Percentiles rank a stretch among this genome's conserved stretches.
These are phyloP conservation scores for Atlantisia rogersi DNA, from an alignment of 2,113 vertebrate species.

Conservation along the genomic window DNA sequence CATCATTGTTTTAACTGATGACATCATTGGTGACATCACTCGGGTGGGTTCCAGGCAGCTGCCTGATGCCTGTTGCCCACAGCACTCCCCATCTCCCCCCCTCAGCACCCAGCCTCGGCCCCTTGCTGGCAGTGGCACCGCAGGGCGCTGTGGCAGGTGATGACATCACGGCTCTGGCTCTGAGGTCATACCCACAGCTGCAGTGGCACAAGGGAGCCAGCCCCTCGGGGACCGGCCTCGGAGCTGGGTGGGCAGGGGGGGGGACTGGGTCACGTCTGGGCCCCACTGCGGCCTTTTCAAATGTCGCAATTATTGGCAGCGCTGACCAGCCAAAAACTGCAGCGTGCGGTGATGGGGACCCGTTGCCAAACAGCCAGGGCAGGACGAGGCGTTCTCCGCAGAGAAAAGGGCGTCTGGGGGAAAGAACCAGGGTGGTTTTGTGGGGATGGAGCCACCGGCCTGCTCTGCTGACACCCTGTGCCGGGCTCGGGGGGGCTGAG, in stretches of 20 bases:
- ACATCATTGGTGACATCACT: conserved; percentile 30
- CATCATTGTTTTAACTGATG: not conserved
- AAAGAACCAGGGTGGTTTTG: not conserved
- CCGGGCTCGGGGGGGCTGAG: not conserved
- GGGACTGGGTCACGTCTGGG: too few relatives aligned
- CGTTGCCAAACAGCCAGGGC: not conserved
- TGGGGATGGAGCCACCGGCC: not conserved
- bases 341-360: not conserved
- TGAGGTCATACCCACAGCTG: not conserved
- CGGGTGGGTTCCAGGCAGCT: not conserved
- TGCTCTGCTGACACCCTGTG: not conserved
- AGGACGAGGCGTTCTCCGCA: not conserved
- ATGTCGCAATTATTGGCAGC: not conserved
- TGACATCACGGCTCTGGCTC: not conserved
- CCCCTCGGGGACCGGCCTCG: accelerated
- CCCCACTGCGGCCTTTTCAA: too few relatives aligned
- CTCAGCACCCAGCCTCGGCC: not conserved
- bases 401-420: not conserved
- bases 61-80: not conserved
- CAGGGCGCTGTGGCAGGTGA: not conserved
- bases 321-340: not conserved
- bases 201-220: accelerated
- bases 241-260: accelerated
- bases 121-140: not conserved
- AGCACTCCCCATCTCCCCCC: not conserved